Evolutionary conservation across 2,113 vertebrate genomes (phyloP).

Genomic region (Lepus timidus): DNA sequence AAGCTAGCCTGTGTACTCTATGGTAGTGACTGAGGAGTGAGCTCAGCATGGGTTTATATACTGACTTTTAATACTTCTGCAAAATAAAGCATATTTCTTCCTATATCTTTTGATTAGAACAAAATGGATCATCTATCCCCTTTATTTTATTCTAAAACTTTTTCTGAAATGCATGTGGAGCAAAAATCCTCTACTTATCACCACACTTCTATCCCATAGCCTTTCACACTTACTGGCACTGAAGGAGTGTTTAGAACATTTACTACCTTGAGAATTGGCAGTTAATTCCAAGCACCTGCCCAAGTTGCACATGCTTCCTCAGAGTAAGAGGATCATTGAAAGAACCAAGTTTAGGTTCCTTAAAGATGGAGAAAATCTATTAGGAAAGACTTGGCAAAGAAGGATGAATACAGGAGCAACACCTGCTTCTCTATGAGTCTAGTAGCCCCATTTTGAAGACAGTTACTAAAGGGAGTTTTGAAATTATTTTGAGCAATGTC

Average conservation of each 20-base stretch:
- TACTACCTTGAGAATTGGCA: neutral
- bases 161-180: neutral
- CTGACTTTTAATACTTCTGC: neutral
- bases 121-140: neutral
- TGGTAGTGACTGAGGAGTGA: neutral
- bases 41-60: neutral
- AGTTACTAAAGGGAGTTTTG: neutral
- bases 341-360: neutral
- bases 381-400: neutral
- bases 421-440: neutral
- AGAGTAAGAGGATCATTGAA: neutral
- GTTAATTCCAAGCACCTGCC: fast-evolving
- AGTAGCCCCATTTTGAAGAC: neutral
- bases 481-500: neutral
- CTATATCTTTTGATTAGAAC: neutral
- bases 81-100: neutral
- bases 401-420: neutral
- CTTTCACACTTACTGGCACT: fast-evolving
- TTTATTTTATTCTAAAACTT: neutral
- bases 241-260: too few species aligned
- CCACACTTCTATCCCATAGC: neutral
- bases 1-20: neutral
- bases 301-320: neutral
- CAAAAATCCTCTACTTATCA: neutral
- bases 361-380: neutral